Base-by-base conservation (phyloP, 1,140 invertebrate genomes). In the Drosophila parabipectinata region DNA sequence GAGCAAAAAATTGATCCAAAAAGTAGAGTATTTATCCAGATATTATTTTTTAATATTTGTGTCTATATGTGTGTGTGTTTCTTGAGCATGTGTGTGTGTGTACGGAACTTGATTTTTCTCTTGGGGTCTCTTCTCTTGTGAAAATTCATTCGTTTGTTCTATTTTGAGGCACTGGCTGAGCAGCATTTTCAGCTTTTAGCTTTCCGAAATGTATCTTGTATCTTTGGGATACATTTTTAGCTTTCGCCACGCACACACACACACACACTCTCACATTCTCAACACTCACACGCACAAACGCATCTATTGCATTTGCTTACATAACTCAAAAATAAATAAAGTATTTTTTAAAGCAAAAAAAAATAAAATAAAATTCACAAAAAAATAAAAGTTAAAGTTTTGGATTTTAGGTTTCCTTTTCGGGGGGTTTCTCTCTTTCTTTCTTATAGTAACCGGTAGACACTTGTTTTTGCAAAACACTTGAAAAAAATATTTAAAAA, bases 401-500 rank as follows among this genome's bases (percentile, higher is more conserved):
- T 10, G 30, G 34, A 9, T 14, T 44, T 10, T 57, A 62, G 8
- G 57, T 55, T 55, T 59, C 50, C 21, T 30, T 48, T 83, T 71
- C 2, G 45, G 41, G 58, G 48, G 2, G 37, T 34, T 78, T 60
- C 26, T 7, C 32, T 34, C 14, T 34, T 12, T 28, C 15, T 15
- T 26, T 4, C 28, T 32, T 47, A 24, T n/a, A 7, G 28, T 37
- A 37, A 37, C 18, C 34, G 56, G 28, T 21, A 12, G 34, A 39
- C 74, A 77, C 52, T 67, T 56, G 48, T 39, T 21, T 37, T 39
- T 15, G 12, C 21, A 41, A 44, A 15, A 8, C 83, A 87, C 83
- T 88, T 68, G 44, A 85, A 87, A 87, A 85, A 74, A 84, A 84
- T 68, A 51, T 50, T 15, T 15, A 73, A 47, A 77, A 80, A 81